Base-by-base conservation (phyloP, 2,888 invertebrate species). In the Drosophila imparisetae region DNA sequence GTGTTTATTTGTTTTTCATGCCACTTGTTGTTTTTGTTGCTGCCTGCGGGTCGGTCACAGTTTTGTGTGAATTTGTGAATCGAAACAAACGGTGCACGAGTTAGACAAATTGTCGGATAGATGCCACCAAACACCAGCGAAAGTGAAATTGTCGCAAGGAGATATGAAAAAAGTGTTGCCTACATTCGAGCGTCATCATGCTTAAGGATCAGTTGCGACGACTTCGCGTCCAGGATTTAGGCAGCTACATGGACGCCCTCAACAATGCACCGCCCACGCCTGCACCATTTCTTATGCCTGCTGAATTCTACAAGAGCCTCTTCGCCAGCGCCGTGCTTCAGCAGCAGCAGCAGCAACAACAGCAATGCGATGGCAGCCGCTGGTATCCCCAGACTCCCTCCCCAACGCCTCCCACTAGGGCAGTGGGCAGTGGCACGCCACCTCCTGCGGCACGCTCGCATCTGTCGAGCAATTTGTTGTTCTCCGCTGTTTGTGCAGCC, bases 251-350 rank as follows among this genome's bases (percentile, higher is more conserved):
- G 76, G 79, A 71, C 5, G 73, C 66, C 1, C 45, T 83, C 7
- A 71, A 55, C 7, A 54, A 67, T 29, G 66, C 69, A 38, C 66
- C 81, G 34, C 66, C 84, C 6, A 40, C 76, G 0, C 36, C 78
- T 1, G 53, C 67, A 8, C 65, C 78, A 21, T 96, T 96, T 86
- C 92, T 96, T 60, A 93, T 96, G 74, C 96, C 96, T 13, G 95
- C 96, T 65, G 96, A 97, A 90, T 94, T 97, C 83, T 96, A 97
- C 91, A 96, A 96, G 93, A 96, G 95, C 86, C 94, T 97, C 74
- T 93, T 97, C 89, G 96, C 96, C 15, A 96, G 94, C 91, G 95
- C 95, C n/a, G 95, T 95, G 21, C 77, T 93, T 15, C 93, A 95
- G 61, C 95, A 95, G 54, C 94, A 91, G 36, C 86, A 87, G 29